Evolutionary conservation across 2,888 invertebrate species (phyloP).

Genomic region (Dryobota labecula): DNA sequence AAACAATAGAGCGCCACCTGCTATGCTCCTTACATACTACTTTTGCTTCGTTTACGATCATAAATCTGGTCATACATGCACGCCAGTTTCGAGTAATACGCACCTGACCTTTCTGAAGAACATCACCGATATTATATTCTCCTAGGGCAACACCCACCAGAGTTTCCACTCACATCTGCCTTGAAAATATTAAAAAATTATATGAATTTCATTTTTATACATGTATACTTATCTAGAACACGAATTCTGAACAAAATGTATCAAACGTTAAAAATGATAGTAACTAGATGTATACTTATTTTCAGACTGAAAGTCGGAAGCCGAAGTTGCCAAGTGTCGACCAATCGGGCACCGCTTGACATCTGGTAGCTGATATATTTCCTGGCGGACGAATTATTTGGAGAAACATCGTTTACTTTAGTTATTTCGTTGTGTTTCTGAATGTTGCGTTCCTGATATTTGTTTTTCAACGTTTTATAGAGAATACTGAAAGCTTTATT

Average conservation of each 20-base stretch:
- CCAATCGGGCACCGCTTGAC: conserved; percentile 3
- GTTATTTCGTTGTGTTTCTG: neutral
- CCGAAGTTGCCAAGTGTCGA: conserved; percentile 26
- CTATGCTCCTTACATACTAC: no score
- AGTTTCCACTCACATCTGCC: no score
- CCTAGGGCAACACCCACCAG: no score
- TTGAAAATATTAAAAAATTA: no score
- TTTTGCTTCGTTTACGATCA: no score
- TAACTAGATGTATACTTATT: neutral
- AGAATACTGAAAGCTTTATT: neutral
- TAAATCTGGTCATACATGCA: no score
- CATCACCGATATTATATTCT: no score
- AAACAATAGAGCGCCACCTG: no score
- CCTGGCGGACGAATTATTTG: conserved; percentile 36
- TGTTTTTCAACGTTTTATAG: neutral
- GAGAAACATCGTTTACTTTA: neutral
- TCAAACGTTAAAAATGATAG: neutral
- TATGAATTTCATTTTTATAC: no score
- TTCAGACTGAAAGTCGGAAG: conserved; percentile 12
- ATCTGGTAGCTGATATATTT: conserved; percentile 32
- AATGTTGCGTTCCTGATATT: neutral
- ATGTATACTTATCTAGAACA: no score
- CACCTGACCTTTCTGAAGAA: no score
- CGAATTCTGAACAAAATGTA: neutral
- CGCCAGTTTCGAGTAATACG: no score